A percentile compares a stretch with the other conserved stretches of the same genome.
These are phyloP conservation scores for Drosophila bocki DNA, from an alignment of 1,140 invertebrate genomes.

Conservation along the genomic window DNA sequence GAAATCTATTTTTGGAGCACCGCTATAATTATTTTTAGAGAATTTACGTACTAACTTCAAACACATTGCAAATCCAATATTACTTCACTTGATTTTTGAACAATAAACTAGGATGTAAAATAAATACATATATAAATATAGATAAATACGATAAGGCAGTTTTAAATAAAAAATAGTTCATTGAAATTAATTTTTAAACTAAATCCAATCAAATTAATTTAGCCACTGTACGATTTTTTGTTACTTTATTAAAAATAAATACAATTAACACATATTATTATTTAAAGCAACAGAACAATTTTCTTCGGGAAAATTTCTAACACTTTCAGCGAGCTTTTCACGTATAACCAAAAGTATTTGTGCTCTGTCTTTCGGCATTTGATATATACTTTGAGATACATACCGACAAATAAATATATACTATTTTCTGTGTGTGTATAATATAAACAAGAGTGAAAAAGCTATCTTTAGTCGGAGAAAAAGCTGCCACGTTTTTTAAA, in stretches of 20 bases:
- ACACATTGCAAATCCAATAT: background rate
- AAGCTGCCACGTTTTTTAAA: conserved; percentile 2
- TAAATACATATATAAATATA: background rate
- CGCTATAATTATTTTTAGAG: conserved; percentile 1
- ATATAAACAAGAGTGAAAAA: conserved; percentile 32
- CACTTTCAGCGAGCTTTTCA: conserved; percentile 17
- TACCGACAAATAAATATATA: background rate
- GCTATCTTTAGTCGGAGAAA: conserved; percentile 19
- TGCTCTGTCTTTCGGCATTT: conserved; percentile 23
- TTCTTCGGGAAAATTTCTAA: conserved; percentile 1
- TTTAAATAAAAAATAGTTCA: background rate
- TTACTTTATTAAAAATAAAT: background rate
- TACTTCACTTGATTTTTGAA: background rate
- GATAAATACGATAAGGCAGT: background rate
- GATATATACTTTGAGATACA: conserved; percentile 15
- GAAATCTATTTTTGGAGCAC: conserved; percentile 7
- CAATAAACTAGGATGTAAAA: background rate
- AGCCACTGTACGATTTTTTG: too few relatives aligned
- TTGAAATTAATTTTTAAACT: background rate
- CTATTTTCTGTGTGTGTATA: conserved; percentile 19
- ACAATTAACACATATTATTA: background rate
- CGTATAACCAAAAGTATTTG: conserved; percentile 8
- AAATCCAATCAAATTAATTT: background rate
- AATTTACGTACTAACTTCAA: background rate
- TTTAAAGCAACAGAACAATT: background rate